These are phyloP conservation scores for Dasysyrphus albostriatus DNA, from an alignment of 2,888 invertebrate species.

Conservation along the genomic window DNA sequence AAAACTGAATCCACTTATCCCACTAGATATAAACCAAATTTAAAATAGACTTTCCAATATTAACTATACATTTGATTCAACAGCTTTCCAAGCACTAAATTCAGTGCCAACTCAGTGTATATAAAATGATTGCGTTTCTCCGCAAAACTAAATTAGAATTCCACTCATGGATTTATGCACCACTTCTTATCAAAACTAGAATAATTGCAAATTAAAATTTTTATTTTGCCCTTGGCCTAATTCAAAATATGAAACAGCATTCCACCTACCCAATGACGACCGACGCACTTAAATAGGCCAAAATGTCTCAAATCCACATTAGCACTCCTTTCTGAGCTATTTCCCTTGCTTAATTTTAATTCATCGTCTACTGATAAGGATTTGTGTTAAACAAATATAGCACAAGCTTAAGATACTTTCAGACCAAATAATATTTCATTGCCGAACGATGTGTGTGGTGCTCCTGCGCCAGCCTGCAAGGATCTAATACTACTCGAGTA, in stretches of 20 bases:
- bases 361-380: constrained; percentile 64
- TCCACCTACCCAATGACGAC: neutral
- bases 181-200: constrained; percentile 5
- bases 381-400: constrained; percentile 44
- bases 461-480: neutral
- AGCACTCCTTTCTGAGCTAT: constrained; percentile 46
- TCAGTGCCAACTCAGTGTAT: neutral
- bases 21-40: too few species aligned
- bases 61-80: too few species aligned
- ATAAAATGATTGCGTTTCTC: neutral
- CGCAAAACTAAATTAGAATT: constrained; percentile 2
- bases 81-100: neutral
- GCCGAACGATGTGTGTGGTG: neutral
- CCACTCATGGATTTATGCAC: constrained; percentile 2
- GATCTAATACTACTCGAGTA: neutral
- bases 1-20: too few species aligned
- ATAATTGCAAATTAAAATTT: constrained; percentile 21
- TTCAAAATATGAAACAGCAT: neutral
- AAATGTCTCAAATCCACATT: constrained; percentile 45
- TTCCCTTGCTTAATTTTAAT: constrained; percentile 35
- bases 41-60: too few species aligned
- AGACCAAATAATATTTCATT: constrained; percentile 29
- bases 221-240: constrained; percentile 48
- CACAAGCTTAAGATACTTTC: constrained; percentile 16
- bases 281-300: constrained; percentile 40